Evolutionary conservation across 2,113 vertebrate species (phyloP).

Genomic region (Xyliphius kryptos): DNA sequence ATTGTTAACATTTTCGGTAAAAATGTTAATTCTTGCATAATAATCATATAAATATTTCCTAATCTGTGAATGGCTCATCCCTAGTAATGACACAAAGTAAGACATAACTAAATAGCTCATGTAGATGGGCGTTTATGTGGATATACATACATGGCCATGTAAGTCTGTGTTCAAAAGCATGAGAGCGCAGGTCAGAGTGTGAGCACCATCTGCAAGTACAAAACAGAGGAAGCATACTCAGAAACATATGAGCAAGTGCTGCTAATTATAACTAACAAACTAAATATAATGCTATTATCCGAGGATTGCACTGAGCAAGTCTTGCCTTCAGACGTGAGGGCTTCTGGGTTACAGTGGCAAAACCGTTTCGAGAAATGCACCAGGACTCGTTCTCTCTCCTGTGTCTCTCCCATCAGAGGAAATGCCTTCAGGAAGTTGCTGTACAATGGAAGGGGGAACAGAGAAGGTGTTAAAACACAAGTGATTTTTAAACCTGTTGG

Average conservation of each 20-base stretch:
- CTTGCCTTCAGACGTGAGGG: constrained; percentile 61
- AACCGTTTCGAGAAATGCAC: constrained; percentile 73
- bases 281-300: no score
- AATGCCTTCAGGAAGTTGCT: constrained; percentile 74
- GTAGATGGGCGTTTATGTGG: neutral
- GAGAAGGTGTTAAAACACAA: neutral
- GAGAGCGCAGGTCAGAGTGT: constrained; percentile 70
- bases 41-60: no score
- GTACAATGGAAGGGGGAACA: constrained; percentile 12
- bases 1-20: no score
- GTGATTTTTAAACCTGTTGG: neutral
- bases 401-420: constrained; percentile 74
- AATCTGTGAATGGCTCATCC: no score
- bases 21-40: no score
- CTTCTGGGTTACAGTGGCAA: constrained; percentile 66
- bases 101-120: neutral
- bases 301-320: neutral
- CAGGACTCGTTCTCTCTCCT: constrained; percentile 69
- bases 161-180: constrained; percentile 74
- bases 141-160: constrained; percentile 67
- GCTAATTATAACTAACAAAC: neutral
- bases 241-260: neutral
- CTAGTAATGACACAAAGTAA: neutral
- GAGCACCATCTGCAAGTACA: constrained; percentile 63
- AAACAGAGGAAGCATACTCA: neutral